These are phyloP conservation scores for Hypomecis atomaria DNA, from an alignment of 2,888 invertebrate species.

Conservation along the genomic window DNA sequence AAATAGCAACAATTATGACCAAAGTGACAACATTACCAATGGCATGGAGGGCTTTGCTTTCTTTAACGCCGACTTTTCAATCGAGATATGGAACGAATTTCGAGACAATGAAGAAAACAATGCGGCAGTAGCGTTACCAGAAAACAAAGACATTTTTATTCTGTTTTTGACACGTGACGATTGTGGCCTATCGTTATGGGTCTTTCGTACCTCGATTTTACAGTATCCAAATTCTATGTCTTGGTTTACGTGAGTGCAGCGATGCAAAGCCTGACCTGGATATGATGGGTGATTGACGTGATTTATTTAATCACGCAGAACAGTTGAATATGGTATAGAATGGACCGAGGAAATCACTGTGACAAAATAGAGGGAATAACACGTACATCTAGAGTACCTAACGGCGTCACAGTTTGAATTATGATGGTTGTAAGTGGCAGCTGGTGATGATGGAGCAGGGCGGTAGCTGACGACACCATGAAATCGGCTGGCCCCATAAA, in stretches of 20 bases:
- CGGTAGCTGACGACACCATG: constrained; percentile 53
- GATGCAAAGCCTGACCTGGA: constrained; percentile 52
- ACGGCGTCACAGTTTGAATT: constrained; percentile 18
- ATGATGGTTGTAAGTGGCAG: constrained; percentile 26
- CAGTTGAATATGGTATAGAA: constrained; percentile 11
- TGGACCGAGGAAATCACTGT: constrained; percentile 1
- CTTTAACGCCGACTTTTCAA: constrained; percentile 21
- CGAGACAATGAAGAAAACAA: constrained; percentile 23
- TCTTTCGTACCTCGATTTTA: constrained; percentile 34
- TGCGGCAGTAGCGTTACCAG: constrained; percentile 11
- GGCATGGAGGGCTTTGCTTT: constrained; percentile 9
- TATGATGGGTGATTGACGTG: constrained; percentile 22
- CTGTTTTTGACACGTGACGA: constrained; percentile 19
- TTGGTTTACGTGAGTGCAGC: constrained; percentile 52
- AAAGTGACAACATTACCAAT: neutral
- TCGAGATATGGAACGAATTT: constrained; percentile 30
- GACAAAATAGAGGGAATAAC: constrained; percentile 3
- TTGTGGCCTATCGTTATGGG: constrained; percentile 46
- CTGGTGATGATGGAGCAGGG: constrained; percentile 22
- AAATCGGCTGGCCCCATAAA: constrained; percentile 69
- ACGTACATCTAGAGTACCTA: neutral
- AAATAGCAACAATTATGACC: constrained; percentile 7
- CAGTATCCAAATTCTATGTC: constrained; percentile 52
- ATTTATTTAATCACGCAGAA: constrained; percentile 20
- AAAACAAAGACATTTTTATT: constrained; percentile 25